These are phyloP conservation scores for Diplolepis rosae DNA, from an alignment of 2,888 invertebrate species.

Conservation along the genomic window DNA sequence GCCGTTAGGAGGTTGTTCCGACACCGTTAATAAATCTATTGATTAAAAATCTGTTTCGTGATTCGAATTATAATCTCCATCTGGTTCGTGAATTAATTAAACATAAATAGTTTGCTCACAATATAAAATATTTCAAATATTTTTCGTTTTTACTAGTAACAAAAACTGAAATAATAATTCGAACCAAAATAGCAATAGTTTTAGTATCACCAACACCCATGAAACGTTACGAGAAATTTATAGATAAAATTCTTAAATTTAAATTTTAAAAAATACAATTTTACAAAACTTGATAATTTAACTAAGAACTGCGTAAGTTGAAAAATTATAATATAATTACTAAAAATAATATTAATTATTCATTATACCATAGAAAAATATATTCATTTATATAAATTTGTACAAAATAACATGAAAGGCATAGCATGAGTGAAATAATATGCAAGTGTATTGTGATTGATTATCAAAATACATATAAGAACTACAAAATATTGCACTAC, in stretches of 20 bases:
- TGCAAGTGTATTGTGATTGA: conserved; percentile 37
- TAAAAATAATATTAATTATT: too few relatives aligned
- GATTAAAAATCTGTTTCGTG: conserved; percentile 50
- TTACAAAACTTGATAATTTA: not conserved
- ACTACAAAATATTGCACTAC: conserved; percentile 39
- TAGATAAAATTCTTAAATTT: not conserved
- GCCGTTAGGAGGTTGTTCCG: conserved; percentile 72
- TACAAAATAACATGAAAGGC: conserved; percentile 12
- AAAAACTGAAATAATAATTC: conserved; percentile 50
- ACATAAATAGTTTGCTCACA: too few relatives aligned
- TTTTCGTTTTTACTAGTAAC: too few relatives aligned
- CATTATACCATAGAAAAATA: too few relatives aligned
- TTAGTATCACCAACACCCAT: conserved; percentile 61
- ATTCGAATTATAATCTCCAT: conserved; percentile 46
- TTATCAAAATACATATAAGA: conserved; percentile 33
- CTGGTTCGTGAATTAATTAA: conserved; percentile 34
- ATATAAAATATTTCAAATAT: too few relatives aligned
- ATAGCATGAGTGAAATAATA: conserved; percentile 21
- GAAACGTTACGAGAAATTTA: conserved; percentile 5
- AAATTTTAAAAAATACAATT: not conserved
- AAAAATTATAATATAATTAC: not conserved
- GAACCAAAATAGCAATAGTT: conserved; percentile 60
- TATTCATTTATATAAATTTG: not conserved
- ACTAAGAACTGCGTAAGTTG: not conserved
- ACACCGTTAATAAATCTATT: conserved; percentile 63